Conservation (phyloP, 2,888 invertebrate genomes). For the Meghimatium bilineatum region DNA sequence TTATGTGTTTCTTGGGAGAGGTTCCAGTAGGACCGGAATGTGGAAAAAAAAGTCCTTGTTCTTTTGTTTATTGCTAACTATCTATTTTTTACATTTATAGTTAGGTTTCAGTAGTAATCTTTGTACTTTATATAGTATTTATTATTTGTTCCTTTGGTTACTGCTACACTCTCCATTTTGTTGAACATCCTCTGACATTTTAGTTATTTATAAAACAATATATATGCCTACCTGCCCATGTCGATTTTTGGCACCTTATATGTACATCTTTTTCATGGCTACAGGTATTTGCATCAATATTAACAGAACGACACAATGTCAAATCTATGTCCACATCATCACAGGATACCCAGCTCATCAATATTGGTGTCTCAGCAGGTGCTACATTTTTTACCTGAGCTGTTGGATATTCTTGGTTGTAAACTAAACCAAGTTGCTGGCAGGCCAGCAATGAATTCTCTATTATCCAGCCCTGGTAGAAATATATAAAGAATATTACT, state of each 20-base stretch:
- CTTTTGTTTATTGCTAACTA: too few relatives aligned
- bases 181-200: too few relatives aligned
- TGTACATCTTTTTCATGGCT: conserved; percentile 72
- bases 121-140: too few relatives aligned
- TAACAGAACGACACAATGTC: conserved; percentile 85
- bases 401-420: conserved; percentile 95
- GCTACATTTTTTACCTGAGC: conserved; percentile 85
- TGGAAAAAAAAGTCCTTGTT: too few relatives aligned
- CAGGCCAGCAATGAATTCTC: conserved; percentile 94
- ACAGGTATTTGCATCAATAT: conserved; percentile 83
- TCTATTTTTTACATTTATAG: too few relatives aligned
- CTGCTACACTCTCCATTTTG: too few relatives aligned
- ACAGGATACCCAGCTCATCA: conserved; percentile 89
- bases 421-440: conserved; percentile 92
- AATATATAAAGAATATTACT: not conserved
- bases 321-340: conserved; percentile 93
- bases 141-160: too few relatives aligned
- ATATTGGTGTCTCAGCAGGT: conserved; percentile 81
- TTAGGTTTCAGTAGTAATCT: too few relatives aligned
- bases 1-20: too few relatives aligned
- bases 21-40: too few relatives aligned
- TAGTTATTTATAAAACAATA: too few relatives aligned
- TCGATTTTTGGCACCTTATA: conserved; percentile 75
- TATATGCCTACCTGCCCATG: conserved; percentile 77
- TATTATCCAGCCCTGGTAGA: conserved; percentile 90